phyloP scores from a whole-genome alignment of 2,797 vertebrate species.

The Fratercula arctica region DNA sequence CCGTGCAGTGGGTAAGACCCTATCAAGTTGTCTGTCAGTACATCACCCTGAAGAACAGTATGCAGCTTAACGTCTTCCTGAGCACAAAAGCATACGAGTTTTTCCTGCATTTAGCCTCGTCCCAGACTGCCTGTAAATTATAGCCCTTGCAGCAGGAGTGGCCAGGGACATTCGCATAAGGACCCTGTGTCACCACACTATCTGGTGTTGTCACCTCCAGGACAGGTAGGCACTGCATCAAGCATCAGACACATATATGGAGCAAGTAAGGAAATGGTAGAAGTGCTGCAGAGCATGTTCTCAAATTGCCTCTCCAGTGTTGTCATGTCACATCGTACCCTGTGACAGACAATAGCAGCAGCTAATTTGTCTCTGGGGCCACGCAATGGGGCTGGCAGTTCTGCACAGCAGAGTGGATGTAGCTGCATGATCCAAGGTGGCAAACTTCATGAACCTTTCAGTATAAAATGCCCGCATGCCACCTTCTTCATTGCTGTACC shows the following conservation, averaged over 20 bases:
- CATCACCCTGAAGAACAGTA: background rate
- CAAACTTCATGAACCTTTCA: background rate
- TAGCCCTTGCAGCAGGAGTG: background rate
- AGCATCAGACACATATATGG: background rate
- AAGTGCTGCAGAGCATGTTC: background rate
- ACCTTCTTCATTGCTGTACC: background rate
- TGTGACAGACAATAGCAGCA: background rate
- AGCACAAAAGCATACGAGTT: background rate
- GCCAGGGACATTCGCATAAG: background rate
- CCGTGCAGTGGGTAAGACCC: background rate
- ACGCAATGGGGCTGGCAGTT: background rate
- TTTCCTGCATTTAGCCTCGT: background rate
- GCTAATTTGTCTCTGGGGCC: background rate
- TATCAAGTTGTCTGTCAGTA: background rate
- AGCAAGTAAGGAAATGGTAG: background rate
- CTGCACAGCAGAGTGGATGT: background rate
- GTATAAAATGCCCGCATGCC: rapidly evolving
- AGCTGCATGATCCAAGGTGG: background rate
- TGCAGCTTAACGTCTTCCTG: background rate
- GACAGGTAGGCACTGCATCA: background rate
- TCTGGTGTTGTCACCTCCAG: background rate
- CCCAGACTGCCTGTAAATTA: background rate
- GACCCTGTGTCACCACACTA: background rate
- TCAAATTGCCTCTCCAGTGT: background rate
- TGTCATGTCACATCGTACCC: rapidly evolving